Percentiles rank a stretch among this genome's conserved stretches.
phyloP scores from a whole-genome alignment of 2,113 vertebrate genomes.

The Bungarus multicinctus region DNA sequence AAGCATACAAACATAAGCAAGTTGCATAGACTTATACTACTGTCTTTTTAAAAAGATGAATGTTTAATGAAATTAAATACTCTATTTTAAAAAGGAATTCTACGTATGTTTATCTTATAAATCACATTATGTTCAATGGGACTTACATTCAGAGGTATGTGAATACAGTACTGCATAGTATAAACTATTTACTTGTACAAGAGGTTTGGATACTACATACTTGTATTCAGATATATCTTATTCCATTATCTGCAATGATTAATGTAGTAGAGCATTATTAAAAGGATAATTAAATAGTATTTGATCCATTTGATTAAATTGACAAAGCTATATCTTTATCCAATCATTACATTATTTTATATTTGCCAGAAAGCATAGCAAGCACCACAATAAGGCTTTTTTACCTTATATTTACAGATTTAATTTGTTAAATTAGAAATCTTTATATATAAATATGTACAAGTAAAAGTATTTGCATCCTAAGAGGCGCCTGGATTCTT shows the following conservation, averaged over 20 bases:
- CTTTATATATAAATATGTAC: neutral
- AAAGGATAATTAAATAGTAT: slow-evolving; percentile 23
- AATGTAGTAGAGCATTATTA: neutral
- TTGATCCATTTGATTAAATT: slow-evolving; percentile 15
- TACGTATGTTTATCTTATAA: neutral
- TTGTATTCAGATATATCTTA: neutral
- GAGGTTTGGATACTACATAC: neutral
- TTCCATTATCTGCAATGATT: neutral
- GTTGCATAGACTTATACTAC: neutral
- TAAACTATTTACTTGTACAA: neutral
- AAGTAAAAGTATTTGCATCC: neutral
- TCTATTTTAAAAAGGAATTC: neutral
- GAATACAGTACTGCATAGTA: neutral
- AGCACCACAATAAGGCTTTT: slow-evolving; percentile 28
- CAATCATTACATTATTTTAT: neutral
- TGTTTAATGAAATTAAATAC: neutral
- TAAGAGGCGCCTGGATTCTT: neutral
- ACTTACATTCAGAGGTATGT: neutral
- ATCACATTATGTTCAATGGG: neutral
- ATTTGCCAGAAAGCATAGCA: slow-evolving; percentile 20
- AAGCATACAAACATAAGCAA: neutral
- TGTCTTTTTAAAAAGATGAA: neutral
- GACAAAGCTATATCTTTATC: slow-evolving; percentile 20
- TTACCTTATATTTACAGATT: slow-evolving; percentile 40
- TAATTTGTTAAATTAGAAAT: slow-evolving; percentile 33